phyloP scores from a whole-genome alignment of 2,797 vertebrate genomes.

The Enteromius fasciolatus region DNA sequence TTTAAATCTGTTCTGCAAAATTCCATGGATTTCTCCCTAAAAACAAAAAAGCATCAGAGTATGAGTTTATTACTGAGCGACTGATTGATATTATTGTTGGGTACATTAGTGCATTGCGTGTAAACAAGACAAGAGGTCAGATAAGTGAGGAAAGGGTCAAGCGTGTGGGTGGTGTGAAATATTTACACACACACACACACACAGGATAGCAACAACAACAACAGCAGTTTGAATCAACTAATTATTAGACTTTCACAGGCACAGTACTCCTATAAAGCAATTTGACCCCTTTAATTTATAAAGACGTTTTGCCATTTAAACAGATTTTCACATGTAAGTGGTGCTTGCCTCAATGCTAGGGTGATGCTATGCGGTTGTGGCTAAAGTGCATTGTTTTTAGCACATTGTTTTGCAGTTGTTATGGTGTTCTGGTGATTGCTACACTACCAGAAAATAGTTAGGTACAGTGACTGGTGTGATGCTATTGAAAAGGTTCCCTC shows the following conservation, averaged over 20 bases:
- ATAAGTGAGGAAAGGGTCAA: slow-evolving; percentile 12
- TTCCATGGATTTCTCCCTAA: not conserved
- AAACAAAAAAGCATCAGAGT: not conserved
- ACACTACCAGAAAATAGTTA: not conserved
- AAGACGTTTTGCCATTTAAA: not conserved
- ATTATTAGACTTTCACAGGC: not conserved
- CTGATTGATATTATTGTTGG: slow-evolving; percentile 34
- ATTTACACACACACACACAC: slow-evolving; percentile 18
- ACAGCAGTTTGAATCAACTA: not conserved
- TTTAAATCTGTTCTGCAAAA: not conserved
- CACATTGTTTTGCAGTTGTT: not conserved
- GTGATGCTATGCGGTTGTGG: not conserved
- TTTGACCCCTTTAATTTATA: not conserved
- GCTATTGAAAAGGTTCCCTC: not conserved
- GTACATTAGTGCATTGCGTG: not conserved
- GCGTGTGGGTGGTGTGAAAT: slow-evolving; percentile 26
- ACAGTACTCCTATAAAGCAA: too few relatives aligned
- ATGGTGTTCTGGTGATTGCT: not conserved
- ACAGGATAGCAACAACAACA: not conserved
- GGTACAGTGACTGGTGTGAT: not conserved
- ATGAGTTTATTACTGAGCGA: not conserved
- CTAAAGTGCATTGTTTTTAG: not conserved
- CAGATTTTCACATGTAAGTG: not conserved
- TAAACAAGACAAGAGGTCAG: slow-evolving; percentile 39
- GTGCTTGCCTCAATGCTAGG: not conserved